Base-by-base conservation (phyloP, 35 echinoderm and acorn worm species). In the Eucidaris tribuloides region DNA sequence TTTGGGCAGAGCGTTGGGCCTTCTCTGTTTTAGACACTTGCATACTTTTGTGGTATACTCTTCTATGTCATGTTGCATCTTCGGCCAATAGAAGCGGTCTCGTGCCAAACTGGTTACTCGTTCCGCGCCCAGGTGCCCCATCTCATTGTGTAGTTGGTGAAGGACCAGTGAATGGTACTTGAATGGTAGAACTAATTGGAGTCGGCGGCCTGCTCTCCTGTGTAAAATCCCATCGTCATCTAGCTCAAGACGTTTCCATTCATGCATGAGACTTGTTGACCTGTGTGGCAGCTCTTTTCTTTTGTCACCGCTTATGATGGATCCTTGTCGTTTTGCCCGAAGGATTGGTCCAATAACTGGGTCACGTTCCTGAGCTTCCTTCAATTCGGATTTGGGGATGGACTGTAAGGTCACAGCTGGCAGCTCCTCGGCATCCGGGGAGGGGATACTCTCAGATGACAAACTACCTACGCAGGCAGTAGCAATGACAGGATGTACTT, bases 71-170 rank as follows among this genome's bases (percentile, higher is more conserved):
- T 25, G 13, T 48, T 84, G 17, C 81, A 90, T 79, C 35, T 46
- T 11, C 29, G 88, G 81, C 88, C 82, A 85, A 40, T 90, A 89
- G 27, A 89, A 89, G 32, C 83, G 46, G 36, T 79, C 76, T 77
- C 83, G 44, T 2, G 79, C 65, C 13, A 82, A 64, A 13, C 6
- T 13, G 0, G 83, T 7, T 2, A 88, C 84, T 49, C 84, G 34
- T 1, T 93, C 85, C 34, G 48, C 79, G 37, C 78, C 91, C 3
- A 88, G 38, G 46, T 93, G 79, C 25, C 91, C 83, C 90, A 87
- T 87, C 23, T 92, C 77, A 4, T 77, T 49, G 41, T 92, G 90
- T 7, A 92, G 55, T 14, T 92, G 61, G 14, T 82, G n/a, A 27
- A 43, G 46, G 2, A 82, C 90, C 32, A 28, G 15, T 1, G 55